Base-by-base conservation (phyloP, 2,888 invertebrate species). In the Galerucella calmariensis region DNA sequence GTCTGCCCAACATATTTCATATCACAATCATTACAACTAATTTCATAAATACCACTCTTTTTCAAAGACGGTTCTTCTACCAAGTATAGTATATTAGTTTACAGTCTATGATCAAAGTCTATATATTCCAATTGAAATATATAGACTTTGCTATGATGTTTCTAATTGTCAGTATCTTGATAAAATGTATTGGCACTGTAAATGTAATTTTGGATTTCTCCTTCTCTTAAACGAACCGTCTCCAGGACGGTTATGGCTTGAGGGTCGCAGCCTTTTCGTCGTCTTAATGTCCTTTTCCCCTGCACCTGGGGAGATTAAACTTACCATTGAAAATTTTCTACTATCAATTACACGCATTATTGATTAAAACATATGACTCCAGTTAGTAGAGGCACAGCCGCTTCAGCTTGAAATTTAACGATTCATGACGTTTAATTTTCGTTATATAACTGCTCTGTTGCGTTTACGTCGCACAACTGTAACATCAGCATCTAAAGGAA, bases 301-400 rank as follows among this genome's bases (percentile, higher is more conserved):
- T 59, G 66, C 72, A 72, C 72, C 72, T 72, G 72, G 66, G 72
- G 76, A 74, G 70, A 70, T 74, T 68, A 59, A 70, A 74, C 67
- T 75, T 74, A 69, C 63, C 70, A 62, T 69, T 73, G 68, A 67
- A 62, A 71, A 76, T 77, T 75, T 76, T 73, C 78, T 79, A 75
- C 71, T 77, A 78, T 80, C 81, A 81, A 81, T 81, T 81, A 81
- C 81, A 81, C 81, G 82, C 81, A 78, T 81, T 81, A 82, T 81
- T 81, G 81, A 81, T 79, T 79, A 78, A 79, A 79, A 82, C 79
- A 75, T 81, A 80, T 79, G 77, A 77, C 77, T 73, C 72, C 78
- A 77, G 78, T 80, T 78, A 59, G 59, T 12, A 11, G 76, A 75
- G 59, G 69, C 75, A 74, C 72, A 63, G 74, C 76, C 67, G 75